Base-by-base conservation (phyloP, 2,113 vertebrate genomes). In the Datnioides undecimradiatus region DNA sequence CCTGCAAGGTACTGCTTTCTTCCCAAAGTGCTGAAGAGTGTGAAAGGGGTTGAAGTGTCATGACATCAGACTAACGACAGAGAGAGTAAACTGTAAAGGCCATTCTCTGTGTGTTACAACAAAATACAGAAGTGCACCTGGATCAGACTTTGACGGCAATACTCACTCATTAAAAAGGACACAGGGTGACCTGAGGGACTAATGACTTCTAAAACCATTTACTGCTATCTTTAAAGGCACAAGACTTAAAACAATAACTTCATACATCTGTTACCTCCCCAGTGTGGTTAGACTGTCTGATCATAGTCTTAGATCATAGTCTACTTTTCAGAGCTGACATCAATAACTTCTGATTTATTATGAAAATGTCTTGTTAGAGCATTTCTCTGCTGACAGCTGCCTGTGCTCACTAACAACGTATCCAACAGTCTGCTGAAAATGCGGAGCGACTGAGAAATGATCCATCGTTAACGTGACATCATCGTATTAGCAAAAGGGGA, bases 171-270 rank as follows among this genome's bases (percentile, higher is more conserved):
- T 33, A 29, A 62, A 57, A 54, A 51, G 3, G 6, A 65, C 16
- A 58, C 11, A 8, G n/a, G 52, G 63, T 51, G 29, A 63, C 40
- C 36, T 7, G 23, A 34, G 17, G 9, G 46, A 51, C 31, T 67
- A n/a, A 57, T 41, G 8, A 66, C 73, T 63, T 25, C 12, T 23
- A 54, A 59, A 70, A 27, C 40, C 19, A 29, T 78, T 60, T 78
- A 45, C 5, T 2, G 25, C 49, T 21, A 43, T 51, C n/a, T 77
- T 79, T 82, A 91, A 91, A 89, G 88, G 88, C 90, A 90, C 76
- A 64, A 68, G n/a, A n/a, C n/a, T n/a, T n/a, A n/a, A n/a, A n/a
- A n/a, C n/a, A n/a, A n/a, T n/a, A n/a, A n/a, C n/a, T n/a, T 51
- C 8, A 57, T n/a, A n/a, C n/a, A n/a, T n/a, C 40, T 48, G 17